These are phyloP conservation scores for Cromileptes altivelis DNA, from an alignment of 2,113 vertebrate species.

Conservation along the genomic window DNA sequence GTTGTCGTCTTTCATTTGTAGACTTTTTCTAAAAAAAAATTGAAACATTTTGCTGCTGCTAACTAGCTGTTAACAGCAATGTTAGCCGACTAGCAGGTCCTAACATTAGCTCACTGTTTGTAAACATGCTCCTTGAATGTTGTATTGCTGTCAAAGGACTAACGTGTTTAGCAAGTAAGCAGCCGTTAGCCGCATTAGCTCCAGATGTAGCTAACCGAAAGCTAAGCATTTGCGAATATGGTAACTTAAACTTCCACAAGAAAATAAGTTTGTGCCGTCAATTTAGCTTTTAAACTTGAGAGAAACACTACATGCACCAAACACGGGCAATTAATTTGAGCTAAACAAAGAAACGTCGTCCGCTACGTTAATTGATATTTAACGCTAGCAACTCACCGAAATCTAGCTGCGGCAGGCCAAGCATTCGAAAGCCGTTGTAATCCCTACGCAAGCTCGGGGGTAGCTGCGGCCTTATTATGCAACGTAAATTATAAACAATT, in stretches of 20 bases:
- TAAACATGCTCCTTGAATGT: conserved; percentile 62
- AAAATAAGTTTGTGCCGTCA: background rate
- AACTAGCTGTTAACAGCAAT: background rate
- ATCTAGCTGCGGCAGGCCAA: conserved; percentile 59
- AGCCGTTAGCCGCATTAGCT: conserved; percentile 58
- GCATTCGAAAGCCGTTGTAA: conserved; percentile 64
- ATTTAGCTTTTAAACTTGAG: background rate
- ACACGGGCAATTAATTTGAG: background rate
- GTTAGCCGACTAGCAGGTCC: background rate
- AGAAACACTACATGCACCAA: background rate
- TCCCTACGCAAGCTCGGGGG: conserved; percentile 76
- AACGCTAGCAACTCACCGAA: conserved; percentile 74
- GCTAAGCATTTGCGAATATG: background rate
- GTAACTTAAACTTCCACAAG: background rate
- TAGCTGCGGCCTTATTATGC: conserved; percentile 80
- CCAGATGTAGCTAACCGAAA: conserved; percentile 8
- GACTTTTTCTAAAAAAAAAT: background rate
- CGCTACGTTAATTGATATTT: background rate
- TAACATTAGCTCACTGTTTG: conserved; percentile 54
- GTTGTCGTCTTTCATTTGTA: accelerated
- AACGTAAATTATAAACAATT: conserved; percentile 65
- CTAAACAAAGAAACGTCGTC: background rate
- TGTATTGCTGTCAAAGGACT: conserved; percentile 29
- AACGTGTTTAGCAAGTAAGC: conserved; percentile 39
- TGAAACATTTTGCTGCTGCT: background rate